phyloP scores from a whole-genome alignment of 53 echinoderm and acorn worm species.

The Antedon mediterranea region DNA sequence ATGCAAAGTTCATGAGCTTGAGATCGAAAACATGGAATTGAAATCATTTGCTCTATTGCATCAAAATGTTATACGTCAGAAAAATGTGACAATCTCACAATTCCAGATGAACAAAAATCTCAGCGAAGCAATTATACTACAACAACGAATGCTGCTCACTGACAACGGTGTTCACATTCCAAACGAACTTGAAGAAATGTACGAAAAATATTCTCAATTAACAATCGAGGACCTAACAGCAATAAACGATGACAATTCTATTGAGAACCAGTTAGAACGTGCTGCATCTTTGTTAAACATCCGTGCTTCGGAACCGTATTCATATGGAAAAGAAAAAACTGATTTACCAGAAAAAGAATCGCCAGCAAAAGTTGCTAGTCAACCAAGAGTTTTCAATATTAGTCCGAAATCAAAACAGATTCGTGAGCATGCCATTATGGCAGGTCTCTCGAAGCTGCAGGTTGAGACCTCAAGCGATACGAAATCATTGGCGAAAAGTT shows the following conservation, averaged over 20 bases:
- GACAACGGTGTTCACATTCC: constrained; percentile 56
- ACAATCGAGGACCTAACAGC: constrained; percentile 56
- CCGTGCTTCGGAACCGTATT: not conserved
- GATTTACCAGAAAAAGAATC: not conserved
- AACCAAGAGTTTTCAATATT: constrained; percentile 71
- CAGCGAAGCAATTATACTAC: constrained; percentile 82
- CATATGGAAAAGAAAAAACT: not conserved
- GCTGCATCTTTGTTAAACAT: not conserved
- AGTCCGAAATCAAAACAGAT: constrained; percentile 74
- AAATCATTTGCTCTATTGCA: constrained; percentile 75
- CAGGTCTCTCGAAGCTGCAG: constrained; percentile 22
- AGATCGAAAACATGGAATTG: constrained; percentile 92
- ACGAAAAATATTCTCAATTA: constrained; percentile 49
- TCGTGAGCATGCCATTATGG: constrained; percentile 38
- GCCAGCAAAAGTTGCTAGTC: constrained; percentile 5
- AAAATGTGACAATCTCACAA: constrained; percentile 45
- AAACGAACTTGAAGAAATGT: constrained; percentile 65
- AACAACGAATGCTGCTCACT: constrained; percentile 46
- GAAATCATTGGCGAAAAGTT: constrained; percentile 7
- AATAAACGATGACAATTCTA: constrained; percentile 9
- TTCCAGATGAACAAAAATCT: constrained; percentile 59
- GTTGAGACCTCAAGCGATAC: constrained; percentile 4
- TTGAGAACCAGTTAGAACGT: not conserved
- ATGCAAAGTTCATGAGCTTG: constrained; percentile 94
- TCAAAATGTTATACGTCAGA: constrained; percentile 62